Conservation (phyloP, 2,113 vertebrate genomes). For the Neofelis nebulosa region DNA sequence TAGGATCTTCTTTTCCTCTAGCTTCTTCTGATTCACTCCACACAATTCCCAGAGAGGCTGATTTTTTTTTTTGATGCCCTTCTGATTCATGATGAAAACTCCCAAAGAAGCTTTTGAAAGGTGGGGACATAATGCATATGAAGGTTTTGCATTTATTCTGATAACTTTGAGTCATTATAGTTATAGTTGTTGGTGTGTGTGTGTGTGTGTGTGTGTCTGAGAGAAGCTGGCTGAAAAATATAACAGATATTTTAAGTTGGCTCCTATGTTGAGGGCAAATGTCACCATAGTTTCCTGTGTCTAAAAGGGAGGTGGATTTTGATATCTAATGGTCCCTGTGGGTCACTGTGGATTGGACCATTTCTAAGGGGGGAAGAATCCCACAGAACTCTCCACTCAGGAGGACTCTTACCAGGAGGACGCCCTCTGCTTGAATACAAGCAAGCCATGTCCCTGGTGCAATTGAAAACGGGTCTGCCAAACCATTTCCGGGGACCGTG, state of each 20-base stretch:
- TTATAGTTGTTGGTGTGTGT: not conserved
- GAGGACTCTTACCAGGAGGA: slow-evolving; percentile 91
- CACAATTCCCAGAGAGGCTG: not conserved
- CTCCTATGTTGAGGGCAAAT: not conserved
- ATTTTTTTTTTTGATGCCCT: not conserved
- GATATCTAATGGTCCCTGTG: not conserved
- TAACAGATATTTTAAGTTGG: not conserved
- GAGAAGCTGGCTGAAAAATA: not conserved
- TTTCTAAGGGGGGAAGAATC: not conserved
- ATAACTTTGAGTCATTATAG: not conserved
- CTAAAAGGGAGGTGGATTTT: not conserved
- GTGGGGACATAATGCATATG: not conserved
- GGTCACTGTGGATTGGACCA: not conserved
- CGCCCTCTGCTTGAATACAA: slow-evolving; percentile 89
- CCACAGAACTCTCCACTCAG: not conserved
- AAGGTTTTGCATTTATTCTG: slow-evolving; percentile 6
- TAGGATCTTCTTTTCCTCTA: not conserved
- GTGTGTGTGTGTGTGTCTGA: too few relatives aligned
- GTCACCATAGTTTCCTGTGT: not conserved
- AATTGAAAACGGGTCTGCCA: slow-evolving; percentile 89
- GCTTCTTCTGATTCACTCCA: not conserved
- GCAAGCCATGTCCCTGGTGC: slow-evolving; percentile 90
- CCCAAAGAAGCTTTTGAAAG: not conserved
- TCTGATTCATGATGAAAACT: not conserved
- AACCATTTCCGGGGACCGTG: slow-evolving; percentile 91